Base-by-base conservation (phyloP, 2,797 vertebrate genomes). In the Fistularia tabacaria region DNA sequence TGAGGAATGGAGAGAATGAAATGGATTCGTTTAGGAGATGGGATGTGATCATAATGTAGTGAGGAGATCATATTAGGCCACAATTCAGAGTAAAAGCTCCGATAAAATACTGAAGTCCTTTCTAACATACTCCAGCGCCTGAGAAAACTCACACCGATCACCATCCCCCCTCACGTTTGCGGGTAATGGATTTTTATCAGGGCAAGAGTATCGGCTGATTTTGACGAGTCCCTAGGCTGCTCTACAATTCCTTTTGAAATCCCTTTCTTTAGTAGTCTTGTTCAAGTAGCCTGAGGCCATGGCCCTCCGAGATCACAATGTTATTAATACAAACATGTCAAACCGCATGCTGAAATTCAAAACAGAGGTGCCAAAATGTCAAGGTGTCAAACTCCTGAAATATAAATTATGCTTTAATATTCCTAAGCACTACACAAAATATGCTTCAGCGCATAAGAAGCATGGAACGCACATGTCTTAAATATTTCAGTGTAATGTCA, bases 311-410 rank as follows among this genome's bases (percentile, higher is more conserved):
- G 90, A 91, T 91, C 88, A 90, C 87, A 92, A 80, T 90, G 87
- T 90, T 91, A 90, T 91, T 91, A 91, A 92, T 89, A 91, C 87
- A 91, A 90, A 91, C 91, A 90, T 90, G 88, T 90, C 90, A 89
- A 89, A 91, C 85, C 88, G 82, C 90, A 90, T 90, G 88, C 86
- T 89, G 85, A 82, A 89, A 89, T 88, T 90, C 88, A 89, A 90
- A 90, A 88, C 86, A 90, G 87, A 87, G 84, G 88, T 89, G 86
- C 89, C 85, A 88, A 87, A 86, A 88, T 89, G 89, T 90, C 89
- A 89, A 91, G 83, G 89, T 90, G 88, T 90, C 89, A 89, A 85
- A 85, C 81, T 90, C 64, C 85, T 90, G 82, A 90, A 90, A 90
- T 88, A 91, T 91, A 88, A 87, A 90, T 88, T 72, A 85, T 69